Conservation (phyloP, 2,797 vertebrate genomes). For the Eulemur rubriventer region DNA sequence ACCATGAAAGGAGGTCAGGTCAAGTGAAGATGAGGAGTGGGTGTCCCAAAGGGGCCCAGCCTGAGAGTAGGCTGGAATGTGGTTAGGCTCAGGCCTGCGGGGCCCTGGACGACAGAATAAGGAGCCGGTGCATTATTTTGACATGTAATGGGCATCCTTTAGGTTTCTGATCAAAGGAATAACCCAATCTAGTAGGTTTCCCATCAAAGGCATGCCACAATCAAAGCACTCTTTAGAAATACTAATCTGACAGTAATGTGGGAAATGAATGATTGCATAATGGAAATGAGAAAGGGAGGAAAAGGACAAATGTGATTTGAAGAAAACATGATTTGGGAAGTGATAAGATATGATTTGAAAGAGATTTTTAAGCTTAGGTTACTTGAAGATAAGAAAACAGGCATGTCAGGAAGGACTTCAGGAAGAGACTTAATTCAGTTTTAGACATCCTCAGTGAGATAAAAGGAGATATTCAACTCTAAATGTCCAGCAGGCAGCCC, state of each 20-base stretch:
- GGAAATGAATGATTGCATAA: neutral
- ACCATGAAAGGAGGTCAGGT: neutral
- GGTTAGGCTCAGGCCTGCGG: neutral
- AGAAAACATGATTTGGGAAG: neutral
- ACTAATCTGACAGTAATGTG: neutral
- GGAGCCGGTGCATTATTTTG: neutral
- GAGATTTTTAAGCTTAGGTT: neutral
- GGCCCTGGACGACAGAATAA: neutral
- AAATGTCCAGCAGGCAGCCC: neutral
- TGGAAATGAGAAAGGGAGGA: neutral
- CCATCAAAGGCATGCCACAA: neutral
- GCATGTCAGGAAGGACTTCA: neutral
- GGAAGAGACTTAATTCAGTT: neutral
- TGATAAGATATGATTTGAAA: neutral
- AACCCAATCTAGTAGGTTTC: neutral
- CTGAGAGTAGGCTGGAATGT: neutral
- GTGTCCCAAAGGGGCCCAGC: neutral
- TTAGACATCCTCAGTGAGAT: neutral
- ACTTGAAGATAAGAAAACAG: neutral
- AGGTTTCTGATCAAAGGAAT: neutral
- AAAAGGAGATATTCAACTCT: neutral
- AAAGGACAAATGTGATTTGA: neutral
- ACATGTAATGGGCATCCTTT: accelerated
- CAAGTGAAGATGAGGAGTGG: neutral
- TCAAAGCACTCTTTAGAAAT: neutral